Conservation (phyloP, 2,797 vertebrate species). For the Staurois parvus region DNA sequence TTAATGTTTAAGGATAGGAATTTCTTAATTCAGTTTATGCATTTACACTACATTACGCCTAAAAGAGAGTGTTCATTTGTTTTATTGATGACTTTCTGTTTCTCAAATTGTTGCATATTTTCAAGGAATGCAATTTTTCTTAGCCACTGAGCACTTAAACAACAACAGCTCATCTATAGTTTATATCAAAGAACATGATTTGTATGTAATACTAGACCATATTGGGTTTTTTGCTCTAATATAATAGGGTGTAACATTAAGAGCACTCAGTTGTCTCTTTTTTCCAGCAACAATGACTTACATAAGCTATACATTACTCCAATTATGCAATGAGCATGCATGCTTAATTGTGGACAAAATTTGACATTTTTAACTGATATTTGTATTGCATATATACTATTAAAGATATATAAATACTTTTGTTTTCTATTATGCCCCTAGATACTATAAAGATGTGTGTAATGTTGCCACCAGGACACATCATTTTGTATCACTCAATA, state of each 20-base stretch:
- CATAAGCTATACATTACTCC: constrained; percentile 22
- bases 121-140: constrained; percentile 4
- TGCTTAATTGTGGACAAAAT: too few species aligned
- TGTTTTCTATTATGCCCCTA: background rate
- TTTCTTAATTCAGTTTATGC: constrained; percentile 10
- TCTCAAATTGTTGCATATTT: constrained; percentile 2
- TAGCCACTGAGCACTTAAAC: constrained; percentile 11
- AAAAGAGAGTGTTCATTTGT: background rate
- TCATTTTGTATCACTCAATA: too few species aligned
- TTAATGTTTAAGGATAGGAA: constrained; percentile 1
- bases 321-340: background rate
- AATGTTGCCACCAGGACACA: background rate
- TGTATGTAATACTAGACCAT: background rate
- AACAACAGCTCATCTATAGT: background rate
- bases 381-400: background rate
- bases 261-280: background rate
- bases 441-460: background rate
- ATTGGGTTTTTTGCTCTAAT: constrained; percentile 4
- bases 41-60: background rate
- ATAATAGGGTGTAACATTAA: background rate
- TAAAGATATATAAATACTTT: too few species aligned
- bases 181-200: background rate
- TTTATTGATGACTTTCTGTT: background rate
- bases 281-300: constrained; percentile 1
- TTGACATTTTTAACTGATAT: background rate